Conservation (phyloP, 2,888 invertebrate genomes). For the Drosophila kokeensis region DNA sequence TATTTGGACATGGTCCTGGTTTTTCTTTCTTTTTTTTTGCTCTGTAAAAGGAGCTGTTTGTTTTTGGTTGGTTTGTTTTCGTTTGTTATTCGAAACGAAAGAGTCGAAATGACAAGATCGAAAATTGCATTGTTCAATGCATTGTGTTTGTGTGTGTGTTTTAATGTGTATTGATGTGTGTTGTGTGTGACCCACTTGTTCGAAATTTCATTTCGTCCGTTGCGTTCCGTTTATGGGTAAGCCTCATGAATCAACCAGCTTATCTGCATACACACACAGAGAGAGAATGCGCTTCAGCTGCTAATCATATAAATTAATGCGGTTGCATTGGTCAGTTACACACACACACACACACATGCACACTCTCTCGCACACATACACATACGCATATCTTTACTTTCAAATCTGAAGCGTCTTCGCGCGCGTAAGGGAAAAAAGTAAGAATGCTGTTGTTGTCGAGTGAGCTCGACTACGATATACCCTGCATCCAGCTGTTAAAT, state of each 20-base stretch:
- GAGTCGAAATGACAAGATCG: conserved; percentile 58
- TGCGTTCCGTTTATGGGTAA: conserved; percentile 61
- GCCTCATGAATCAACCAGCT: conserved; percentile 56
- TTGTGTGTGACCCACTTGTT: conserved; percentile 68
- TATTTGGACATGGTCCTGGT: conserved; percentile 62
- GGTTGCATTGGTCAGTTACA: conserved; percentile 56
- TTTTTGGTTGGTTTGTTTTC: conserved; percentile 5
- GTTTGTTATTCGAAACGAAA: conserved; percentile 58
- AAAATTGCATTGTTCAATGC: conserved; percentile 66
- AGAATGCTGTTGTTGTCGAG: background rate
- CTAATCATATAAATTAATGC: conserved; percentile 78
- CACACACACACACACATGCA: background rate
- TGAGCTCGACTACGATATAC: background rate
- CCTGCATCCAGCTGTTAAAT: conserved; percentile 10
- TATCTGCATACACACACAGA: conserved; percentile 59
- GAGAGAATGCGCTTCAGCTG: conserved; percentile 36
- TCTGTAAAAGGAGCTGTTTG: conserved; percentile 63
- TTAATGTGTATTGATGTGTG: conserved; percentile 11
- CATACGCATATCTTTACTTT: conserved; percentile 64
- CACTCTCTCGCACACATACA: background rate
- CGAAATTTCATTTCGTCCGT: conserved; percentile 56
- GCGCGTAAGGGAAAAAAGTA: conserved; percentile 60
- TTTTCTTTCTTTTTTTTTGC: conserved; percentile 20
- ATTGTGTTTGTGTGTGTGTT: conserved; percentile 13
- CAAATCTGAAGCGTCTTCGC: conserved; percentile 66